Evolutionary conservation across 1,140 invertebrate species (phyloP).

Genomic region (Centruroides sculpturatus): DNA sequence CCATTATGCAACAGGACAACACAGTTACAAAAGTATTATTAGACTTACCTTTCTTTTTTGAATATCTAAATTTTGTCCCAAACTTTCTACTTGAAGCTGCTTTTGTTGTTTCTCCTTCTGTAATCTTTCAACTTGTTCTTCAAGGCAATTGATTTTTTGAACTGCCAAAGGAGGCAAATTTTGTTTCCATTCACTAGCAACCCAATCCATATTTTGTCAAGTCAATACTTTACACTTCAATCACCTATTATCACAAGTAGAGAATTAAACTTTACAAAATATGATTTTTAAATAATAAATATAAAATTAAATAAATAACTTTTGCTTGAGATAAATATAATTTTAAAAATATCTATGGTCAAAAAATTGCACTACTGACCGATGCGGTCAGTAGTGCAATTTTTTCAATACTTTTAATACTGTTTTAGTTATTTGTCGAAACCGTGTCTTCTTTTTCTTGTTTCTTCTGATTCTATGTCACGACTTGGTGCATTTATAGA

Average conservation of each 20-base stretch:
- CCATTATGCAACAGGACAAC: background rate
- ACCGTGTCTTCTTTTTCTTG: no score
- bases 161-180: constrained; percentile 29
- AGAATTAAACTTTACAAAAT: no score
- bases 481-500: no score
- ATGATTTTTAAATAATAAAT: no score
- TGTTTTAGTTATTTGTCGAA: no score
- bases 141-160: constrained; percentile 7
- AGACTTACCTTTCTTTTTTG: constrained; percentile 5
- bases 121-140: constrained; percentile 8
- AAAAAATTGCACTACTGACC: no score
- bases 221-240: constrained; percentile 1
- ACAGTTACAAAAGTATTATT: background rate
- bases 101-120: constrained; percentile 8
- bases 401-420: no score
- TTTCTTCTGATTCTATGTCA: no score
- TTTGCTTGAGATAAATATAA: no score
- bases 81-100: constrained; percentile 39
- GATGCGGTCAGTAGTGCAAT: no score
- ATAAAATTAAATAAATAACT: no score
- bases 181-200: constrained; percentile 6
- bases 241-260: background rate
- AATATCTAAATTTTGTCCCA: constrained; percentile 20
- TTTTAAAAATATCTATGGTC: no score
- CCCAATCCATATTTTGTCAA: constrained; percentile 7